Percentiles rank a stretch among this genome's conserved stretches.
These are phyloP conservation scores for Trachelus stipa DNA, from an alignment of 2,888 invertebrate species.

Conservation along the genomic window DNA sequence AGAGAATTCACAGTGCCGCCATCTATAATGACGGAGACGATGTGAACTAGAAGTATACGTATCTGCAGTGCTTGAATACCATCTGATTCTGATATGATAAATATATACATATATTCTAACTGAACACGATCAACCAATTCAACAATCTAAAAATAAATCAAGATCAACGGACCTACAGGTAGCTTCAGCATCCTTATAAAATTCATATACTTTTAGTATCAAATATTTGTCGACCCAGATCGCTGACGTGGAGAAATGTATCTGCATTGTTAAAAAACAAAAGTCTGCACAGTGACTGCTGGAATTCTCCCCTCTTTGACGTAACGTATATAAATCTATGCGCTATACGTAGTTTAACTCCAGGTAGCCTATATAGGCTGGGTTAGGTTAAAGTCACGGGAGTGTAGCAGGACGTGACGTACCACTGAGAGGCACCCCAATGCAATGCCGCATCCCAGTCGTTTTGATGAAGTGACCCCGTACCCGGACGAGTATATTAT, in stretches of 20 bases:
- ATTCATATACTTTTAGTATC: neutral
- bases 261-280: neutral
- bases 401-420: constrained; percentile 25
- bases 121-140: neutral
- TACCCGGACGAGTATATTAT: constrained; percentile 59
- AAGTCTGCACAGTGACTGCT: neutral
- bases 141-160: neutral
- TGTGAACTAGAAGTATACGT: neutral
- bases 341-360: neutral
- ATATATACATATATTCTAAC: neutral
- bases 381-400: neutral
- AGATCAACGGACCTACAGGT: neutral
- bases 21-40: neutral
- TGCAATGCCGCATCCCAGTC: constrained; percentile 47
- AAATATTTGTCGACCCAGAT: neutral
- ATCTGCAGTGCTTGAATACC: neutral
- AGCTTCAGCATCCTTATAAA: neutral
- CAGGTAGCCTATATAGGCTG: neutral
- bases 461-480: constrained; percentile 61
- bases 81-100: too few relatives aligned
- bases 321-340: neutral
- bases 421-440: constrained; percentile 37
- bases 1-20: neutral
- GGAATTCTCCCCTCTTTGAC: neutral
- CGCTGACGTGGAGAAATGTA: neutral